Percentiles rank a stretch among this genome's conserved stretches.
phyloP scores from a whole-genome alignment of 1,140 invertebrate genomes.

The Megalonaias nervosa region DNA sequence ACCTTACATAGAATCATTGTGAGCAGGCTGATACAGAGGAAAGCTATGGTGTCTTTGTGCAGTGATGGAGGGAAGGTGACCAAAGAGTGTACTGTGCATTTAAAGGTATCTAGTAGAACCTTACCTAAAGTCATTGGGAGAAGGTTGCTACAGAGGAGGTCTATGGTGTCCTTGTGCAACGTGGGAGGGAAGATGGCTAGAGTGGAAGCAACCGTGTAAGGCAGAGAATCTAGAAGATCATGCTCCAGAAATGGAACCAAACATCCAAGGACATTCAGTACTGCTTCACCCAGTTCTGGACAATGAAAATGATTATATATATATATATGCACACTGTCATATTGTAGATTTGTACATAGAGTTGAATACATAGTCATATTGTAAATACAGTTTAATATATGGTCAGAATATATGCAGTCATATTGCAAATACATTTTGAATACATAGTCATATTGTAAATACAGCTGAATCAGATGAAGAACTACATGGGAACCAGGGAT shows the following conservation, averaged over 20 bases:
- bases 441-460: background rate
- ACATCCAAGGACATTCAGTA: conserved; percentile 67
- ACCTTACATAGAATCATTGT: conserved; percentile 93
- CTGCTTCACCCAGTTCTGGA: conserved; percentile 83
- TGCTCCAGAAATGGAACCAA: conserved; percentile 96
- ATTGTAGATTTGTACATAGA: no score
- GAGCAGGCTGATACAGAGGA: conserved; percentile 95
- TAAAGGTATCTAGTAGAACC: background rate
- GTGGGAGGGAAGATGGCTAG: conserved; percentile 91
- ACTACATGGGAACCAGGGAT: no score
- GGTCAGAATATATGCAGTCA: background rate
- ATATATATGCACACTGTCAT: background rate
- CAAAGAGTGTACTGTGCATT: conserved; percentile 80
- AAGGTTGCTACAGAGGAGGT: conserved; percentile 96
- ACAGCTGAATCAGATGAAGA: background rate
- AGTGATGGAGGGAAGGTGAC: conserved; percentile 90
- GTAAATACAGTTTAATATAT: no score
- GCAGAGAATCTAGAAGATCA: conserved; percentile 95
- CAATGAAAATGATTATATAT: conserved; percentile 5
- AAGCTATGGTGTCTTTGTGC: conserved; percentile 95
- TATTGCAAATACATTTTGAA: background rate
- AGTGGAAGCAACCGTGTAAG: conserved; percentile 93
- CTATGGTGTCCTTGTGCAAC: conserved; percentile 95
- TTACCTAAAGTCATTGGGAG: conserved; percentile 95
- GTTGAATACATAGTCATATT: no score